Evolutionary conservation across 1,140 invertebrate genomes (phyloP), one percentile per base, ranked within the genome.

Genomic region (Latrodectus geometricus): DNA sequence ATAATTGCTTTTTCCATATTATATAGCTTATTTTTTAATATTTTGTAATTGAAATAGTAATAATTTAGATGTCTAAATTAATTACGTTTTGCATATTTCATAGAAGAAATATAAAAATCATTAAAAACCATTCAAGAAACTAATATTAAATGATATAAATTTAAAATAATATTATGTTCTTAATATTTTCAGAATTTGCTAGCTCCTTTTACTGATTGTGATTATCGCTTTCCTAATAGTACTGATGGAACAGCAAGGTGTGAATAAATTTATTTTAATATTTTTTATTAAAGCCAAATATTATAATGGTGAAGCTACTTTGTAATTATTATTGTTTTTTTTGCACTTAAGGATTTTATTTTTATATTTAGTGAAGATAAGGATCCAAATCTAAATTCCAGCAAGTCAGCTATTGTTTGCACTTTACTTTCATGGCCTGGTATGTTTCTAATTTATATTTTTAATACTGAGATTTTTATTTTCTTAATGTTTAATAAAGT

Each of bases 201-300:
- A 68, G 96, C 96, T 2, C 96, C 97, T 4, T 98, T 97, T 89
- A 98, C 96, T 89, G 97, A 98, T 92, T 95, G 96, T 89, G 95
- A 97, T 90, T 96, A 93, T 75, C 76, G 88, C 15, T 85, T 70
- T 61, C 65, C 83, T n/a, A 52, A 21, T 17, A n/a, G 23, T 23
- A 14, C 23, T 61, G 78, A 79, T 68, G 75, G 83, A 70, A 68
- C 66, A 35, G 49, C 83, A 48, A 87, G 78, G 70, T 78, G 65
- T 80, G 21, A 8, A 52, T 4, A 14, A 69, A 80, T 78, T n/a
- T 68, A 68, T 88, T 48, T 75, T 61, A 61, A 3, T 35, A 35
- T 35, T 35, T 2, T 61, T 61, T 61, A 61, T 8, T 61, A 14
- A 2, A 17, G 8, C 8, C 54, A 61, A 14, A 61, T 61, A 8